A percentile compares a stretch with the other conserved stretches of the same genome.
These are phyloP conservation scores for Nomia melanderi DNA, from an alignment of 1,140 invertebrate species.

Conservation along the genomic window DNA sequence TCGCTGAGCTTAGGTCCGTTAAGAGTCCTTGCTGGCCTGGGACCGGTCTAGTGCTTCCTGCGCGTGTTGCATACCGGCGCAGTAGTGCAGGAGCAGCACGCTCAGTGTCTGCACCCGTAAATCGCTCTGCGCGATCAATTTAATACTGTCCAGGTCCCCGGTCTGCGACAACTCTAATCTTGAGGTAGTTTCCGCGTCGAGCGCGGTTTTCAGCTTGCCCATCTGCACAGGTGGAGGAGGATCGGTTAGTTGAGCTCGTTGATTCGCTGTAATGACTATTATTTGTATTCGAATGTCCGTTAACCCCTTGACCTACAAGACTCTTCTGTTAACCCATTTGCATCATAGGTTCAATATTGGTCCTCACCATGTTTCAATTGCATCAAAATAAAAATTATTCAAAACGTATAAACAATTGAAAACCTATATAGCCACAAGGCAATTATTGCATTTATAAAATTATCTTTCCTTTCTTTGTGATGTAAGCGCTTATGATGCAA, in stretches of 20 bases:
- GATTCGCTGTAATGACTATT: too few relatives aligned
- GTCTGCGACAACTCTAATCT: conserved; percentile 75
- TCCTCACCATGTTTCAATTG: too few relatives aligned
- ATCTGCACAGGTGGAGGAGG: conserved; percentile 81
- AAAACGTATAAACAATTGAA: too few relatives aligned
- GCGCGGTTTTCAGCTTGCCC: conserved; percentile 87
- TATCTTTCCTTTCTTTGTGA: too few relatives aligned
- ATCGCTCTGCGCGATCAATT: conserved; percentile 85
- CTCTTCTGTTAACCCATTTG: too few relatives aligned
- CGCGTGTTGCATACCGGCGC: conserved; percentile 88
- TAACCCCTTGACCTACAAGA: too few relatives aligned
- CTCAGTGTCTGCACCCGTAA: conserved; percentile 90
- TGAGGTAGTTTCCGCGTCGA: conserved; percentile 84
- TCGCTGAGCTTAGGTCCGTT: conserved; percentile 21
- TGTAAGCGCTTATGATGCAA: too few relatives aligned
- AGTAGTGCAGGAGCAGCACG: conserved; percentile 92
- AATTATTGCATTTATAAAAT: too few relatives aligned
- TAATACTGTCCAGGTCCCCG: conserved; percentile 81
- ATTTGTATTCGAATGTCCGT: too few relatives aligned
- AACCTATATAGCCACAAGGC: too few relatives aligned
- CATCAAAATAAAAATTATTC: too few relatives aligned
- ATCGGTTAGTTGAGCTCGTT: background rate
- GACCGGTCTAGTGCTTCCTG: conserved; percentile 80
- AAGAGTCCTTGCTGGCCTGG: conserved; percentile 56
- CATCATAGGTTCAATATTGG: too few relatives aligned